A percentile compares a stretch with the other conserved stretches of the same genome.
Evolutionary conservation across 2,113 vertebrate species (phyloP).

Genomic region (Oophaga pumilio): DNA sequence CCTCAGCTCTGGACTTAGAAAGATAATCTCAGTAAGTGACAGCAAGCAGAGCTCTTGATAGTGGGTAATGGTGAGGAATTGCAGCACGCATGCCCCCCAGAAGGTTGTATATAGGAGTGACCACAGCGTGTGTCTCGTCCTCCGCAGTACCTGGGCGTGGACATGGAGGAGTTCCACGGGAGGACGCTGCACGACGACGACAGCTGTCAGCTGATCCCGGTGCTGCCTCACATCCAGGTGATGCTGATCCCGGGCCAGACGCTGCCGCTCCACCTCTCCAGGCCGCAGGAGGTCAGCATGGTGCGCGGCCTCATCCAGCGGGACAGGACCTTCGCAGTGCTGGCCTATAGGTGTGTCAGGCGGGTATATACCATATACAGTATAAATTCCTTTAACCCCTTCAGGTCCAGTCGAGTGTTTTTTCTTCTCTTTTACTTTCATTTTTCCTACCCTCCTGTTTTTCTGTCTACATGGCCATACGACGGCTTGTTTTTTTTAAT

Average conservation of each 20-base stretch:
- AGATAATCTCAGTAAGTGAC: too few species aligned
- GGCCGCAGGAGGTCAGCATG: slow-evolving; percentile 97
- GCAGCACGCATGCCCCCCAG: too few species aligned
- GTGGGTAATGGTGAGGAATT: too few species aligned
- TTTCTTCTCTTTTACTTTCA: background rate
- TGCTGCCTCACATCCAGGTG: slow-evolving; percentile 86
- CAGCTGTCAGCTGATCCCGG: slow-evolving; percentile 90
- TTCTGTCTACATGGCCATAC: too few species aligned
- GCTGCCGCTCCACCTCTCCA: slow-evolving; percentile 91
- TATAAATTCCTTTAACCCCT: too few species aligned
- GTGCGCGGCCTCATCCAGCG: slow-evolving; percentile 90
- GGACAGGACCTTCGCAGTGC: slow-evolving; percentile 95
- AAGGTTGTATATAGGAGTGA: too few species aligned
- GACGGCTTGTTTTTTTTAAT: too few species aligned
- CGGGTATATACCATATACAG: background rate
- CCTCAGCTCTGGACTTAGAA: too few species aligned
- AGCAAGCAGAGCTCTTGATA: too few species aligned
- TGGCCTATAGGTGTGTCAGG: slow-evolving; percentile 86
- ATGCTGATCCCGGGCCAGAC: slow-evolving; percentile 96
- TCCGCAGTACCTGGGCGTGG: slow-evolving; percentile 88
- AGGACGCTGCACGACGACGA: slow-evolving; percentile 93
- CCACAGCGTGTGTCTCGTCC: too few species aligned
- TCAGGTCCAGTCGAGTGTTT: background rate
- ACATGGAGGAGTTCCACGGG: slow-evolving; percentile 98
- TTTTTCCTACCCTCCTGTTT: too few species aligned